phyloP scores from a whole-genome alignment of 2,797 vertebrate species.

The Tamandua tetradactyla region DNA sequence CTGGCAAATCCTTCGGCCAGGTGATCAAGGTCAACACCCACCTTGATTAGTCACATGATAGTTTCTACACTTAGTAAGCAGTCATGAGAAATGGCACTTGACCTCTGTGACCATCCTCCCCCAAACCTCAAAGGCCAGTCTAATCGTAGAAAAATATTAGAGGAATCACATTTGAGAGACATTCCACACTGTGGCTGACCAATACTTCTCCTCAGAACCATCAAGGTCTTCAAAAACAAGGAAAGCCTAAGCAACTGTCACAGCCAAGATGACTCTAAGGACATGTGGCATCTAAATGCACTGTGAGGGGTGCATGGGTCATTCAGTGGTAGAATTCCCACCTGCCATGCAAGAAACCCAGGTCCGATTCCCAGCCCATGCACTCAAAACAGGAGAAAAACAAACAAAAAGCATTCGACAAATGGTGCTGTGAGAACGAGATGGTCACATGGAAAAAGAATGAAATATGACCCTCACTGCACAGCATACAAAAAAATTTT shows the following conservation, averaged over 20 bases:
- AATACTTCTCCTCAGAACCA: background rate
- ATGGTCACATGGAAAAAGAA: no score
- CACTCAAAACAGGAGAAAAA: no score
- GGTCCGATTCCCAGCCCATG: no score
- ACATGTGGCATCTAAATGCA: background rate
- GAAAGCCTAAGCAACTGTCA: background rate
- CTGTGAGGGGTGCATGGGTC: no score
- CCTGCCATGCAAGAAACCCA: no score
- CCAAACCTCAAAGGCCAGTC: background rate
- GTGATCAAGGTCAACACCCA: no score
- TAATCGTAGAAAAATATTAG: background rate
- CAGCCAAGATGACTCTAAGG: background rate
- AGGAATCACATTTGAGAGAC: background rate
- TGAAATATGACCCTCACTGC: no score
- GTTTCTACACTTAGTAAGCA: background rate
- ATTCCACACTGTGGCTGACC: background rate
- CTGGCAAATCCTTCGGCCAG: background rate
- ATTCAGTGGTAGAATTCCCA: no score
- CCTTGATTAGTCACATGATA: accelerated
- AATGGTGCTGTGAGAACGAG: no score
- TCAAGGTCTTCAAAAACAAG: background rate
- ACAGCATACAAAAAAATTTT: no score
- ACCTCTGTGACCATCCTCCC: background rate
- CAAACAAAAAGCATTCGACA: no score
- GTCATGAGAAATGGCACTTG: background rate